These are phyloP conservation scores for Metaphire vulgaris DNA, from an alignment of 1,140 invertebrate species.

Conservation along the genomic window DNA sequence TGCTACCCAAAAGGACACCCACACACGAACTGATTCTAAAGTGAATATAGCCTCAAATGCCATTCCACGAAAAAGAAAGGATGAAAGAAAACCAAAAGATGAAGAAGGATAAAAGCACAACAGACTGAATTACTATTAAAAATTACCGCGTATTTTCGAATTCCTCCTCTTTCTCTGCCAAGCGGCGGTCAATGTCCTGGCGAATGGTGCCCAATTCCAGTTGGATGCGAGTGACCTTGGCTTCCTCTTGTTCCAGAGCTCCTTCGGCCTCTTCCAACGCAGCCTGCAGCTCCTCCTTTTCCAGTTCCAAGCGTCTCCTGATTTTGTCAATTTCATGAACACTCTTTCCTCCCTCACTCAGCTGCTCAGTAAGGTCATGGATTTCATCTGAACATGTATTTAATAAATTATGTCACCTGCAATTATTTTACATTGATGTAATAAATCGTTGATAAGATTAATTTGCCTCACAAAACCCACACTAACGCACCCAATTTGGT, in stretches of 20 bases:
- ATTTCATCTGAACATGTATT: conserved; percentile 76
- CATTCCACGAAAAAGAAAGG: no score
- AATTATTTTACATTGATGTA: no score
- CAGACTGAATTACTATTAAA: background rate
- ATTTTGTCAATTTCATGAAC: conserved; percentile 98
- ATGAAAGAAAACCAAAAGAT: no score
- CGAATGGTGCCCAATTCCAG: conserved; percentile 93
- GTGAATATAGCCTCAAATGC: no score
- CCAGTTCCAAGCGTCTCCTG: conserved; percentile 91
- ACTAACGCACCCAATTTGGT: no score
- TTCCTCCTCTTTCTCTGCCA: conserved; percentile 98
- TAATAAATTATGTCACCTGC: no score
- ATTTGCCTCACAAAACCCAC: no score
- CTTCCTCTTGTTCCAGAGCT: conserved; percentile 79
- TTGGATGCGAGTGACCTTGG: conserved; percentile 76
- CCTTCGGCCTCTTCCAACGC: conserved; percentile 97
- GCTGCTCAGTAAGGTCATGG: conserved; percentile 96
- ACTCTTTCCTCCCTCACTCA: conserved; percentile 82
- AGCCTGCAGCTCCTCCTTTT: conserved; percentile 97
- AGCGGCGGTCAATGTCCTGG: conserved; percentile 95
- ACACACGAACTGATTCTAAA: no score
- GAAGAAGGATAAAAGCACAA: background rate
- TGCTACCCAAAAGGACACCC: no score
- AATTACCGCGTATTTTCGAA: conserved; percentile 86
- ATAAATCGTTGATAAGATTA: no score